phyloP scores from a whole-genome alignment of 2,797 vertebrate species.

The Peromyscus melanophrys region DNA sequence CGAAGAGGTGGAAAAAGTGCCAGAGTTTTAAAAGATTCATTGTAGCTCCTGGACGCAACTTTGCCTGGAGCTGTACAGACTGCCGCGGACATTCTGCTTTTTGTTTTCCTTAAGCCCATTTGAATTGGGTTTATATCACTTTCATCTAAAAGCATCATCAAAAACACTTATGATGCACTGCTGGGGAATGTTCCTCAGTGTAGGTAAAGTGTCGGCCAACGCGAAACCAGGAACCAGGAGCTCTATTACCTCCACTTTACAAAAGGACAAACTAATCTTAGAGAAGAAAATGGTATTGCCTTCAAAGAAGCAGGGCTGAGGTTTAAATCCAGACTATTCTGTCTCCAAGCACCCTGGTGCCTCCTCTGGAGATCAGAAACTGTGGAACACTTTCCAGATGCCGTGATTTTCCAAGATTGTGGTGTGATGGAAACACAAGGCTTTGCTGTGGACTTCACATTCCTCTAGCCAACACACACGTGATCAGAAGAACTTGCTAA shows the following conservation, averaged over 20 bases:
- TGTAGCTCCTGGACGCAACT: not conserved
- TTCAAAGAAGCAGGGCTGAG: not conserved
- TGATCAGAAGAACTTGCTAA: slow-evolving; percentile 40
- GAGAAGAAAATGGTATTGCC: slow-evolving; percentile 42
- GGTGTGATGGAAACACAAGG: not conserved
- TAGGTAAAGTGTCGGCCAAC: not conserved
- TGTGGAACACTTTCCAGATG: slow-evolving; percentile 23
- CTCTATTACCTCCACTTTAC: slow-evolving; percentile 29
- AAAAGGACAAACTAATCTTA: slow-evolving; percentile 22
- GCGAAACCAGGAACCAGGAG: not conserved
- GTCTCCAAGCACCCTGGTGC: not conserved
- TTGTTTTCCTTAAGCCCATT: not conserved
- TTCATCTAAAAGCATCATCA: not conserved
- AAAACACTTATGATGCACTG: not conserved
- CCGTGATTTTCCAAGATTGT: not conserved
- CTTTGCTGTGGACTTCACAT: slow-evolving; percentile 22
- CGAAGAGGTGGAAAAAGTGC: not conserved
- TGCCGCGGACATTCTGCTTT: not conserved
- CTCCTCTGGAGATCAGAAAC: not conserved
- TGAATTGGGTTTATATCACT: slow-evolving; percentile 29
- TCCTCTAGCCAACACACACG: not conserved
- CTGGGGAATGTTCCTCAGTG: not conserved
- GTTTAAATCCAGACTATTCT: slow-evolving; percentile 48
- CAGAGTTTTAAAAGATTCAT: not conserved
- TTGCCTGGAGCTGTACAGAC: not conserved